Conservation (phyloP, 2,888 invertebrate species). For the Rhagium mordax region DNA sequence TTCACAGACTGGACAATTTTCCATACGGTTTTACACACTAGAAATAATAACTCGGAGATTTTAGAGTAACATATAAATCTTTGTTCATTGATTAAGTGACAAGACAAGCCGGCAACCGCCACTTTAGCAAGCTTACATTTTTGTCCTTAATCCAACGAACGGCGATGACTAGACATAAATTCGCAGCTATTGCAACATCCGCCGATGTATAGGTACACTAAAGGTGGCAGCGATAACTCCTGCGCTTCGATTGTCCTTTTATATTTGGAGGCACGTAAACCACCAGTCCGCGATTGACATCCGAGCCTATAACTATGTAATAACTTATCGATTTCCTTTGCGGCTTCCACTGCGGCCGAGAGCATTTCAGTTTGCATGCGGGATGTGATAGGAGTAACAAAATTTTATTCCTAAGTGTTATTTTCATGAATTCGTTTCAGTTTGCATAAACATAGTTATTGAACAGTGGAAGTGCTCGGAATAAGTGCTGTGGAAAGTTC, state of each 20-base stretch:
- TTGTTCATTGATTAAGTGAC: too few relatives aligned
- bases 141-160: too few relatives aligned
- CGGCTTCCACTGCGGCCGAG: neutral
- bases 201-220: neutral
- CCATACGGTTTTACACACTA: too few relatives aligned
- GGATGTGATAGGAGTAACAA: neutral
- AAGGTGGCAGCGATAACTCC: neutral
- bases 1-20: too few relatives aligned
- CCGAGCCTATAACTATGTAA: conserved; percentile 29
- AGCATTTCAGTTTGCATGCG: neutral
- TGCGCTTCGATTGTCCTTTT: conserved; percentile 24
- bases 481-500: neutral
- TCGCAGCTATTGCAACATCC: neutral
- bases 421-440: neutral
- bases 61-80: too few relatives aligned
- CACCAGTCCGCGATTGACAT: conserved; percentile 32
- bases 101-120: too few relatives aligned
- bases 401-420: neutral
- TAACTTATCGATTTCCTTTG: conserved; percentile 25
- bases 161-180: too few relatives aligned
- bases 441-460: neutral
- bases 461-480: neutral
- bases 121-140: too few relatives aligned
- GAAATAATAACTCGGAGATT: too few relatives aligned
- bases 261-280: conserved; percentile 7